Evolutionary conservation across 2,888 invertebrate genomes (phyloP).

Genomic region (Aspidiotus destructor): DNA sequence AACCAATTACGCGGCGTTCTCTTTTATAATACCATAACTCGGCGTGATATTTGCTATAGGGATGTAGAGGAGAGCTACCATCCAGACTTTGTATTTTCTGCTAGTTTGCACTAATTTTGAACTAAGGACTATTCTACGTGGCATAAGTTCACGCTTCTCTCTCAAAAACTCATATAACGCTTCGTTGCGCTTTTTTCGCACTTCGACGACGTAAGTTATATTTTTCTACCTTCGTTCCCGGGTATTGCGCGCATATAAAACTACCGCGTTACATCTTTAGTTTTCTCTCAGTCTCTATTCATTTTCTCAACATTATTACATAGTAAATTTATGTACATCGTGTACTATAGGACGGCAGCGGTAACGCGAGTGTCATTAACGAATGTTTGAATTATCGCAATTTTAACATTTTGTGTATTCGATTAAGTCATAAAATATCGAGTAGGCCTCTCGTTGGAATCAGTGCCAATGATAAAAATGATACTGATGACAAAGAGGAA

Average conservation of each 20-base stretch:
- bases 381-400: no score
- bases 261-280: background rate
- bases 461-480: no score
- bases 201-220: constrained; percentile 1
- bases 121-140: constrained; percentile 28
- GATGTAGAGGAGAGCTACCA: background rate
- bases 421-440: no score
- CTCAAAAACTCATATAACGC: constrained; percentile 29
- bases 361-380: no score
- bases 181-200: constrained; percentile 20
- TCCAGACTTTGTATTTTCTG: constrained; percentile 30
- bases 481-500: no score
- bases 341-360: no score
- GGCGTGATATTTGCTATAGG: background rate
- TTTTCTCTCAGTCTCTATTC: no score
- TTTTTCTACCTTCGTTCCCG: background rate
- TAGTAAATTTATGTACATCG: no score
- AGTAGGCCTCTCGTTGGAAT: no score
- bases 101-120: constrained; percentile 33
- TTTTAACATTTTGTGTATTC: no score
- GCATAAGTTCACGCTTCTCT: constrained; percentile 22
- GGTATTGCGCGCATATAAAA: background rate
- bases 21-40: background rate
- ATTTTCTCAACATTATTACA: no score
- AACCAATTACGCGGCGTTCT: constrained; percentile 32